Percentiles rank a stretch among this genome's conserved stretches.
phyloP scores from a whole-genome alignment of 2,888 invertebrate genomes.

The Eupithecia inturbata region DNA sequence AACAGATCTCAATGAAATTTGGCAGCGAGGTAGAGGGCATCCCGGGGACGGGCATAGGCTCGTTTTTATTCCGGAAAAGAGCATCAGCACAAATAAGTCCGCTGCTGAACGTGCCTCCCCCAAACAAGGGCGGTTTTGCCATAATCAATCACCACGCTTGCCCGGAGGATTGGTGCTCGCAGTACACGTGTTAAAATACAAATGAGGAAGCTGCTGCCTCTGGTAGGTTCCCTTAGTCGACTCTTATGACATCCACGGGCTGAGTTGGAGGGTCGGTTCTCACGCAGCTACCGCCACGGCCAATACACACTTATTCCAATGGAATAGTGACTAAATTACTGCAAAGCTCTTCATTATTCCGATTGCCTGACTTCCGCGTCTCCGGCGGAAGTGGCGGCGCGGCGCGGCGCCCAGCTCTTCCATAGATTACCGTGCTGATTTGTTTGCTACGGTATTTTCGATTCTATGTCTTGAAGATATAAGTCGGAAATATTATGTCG shows the following conservation, averaged over 20 bases:
- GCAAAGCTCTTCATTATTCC: conserved; percentile 48
- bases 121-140: too few species aligned
- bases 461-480: neutral
- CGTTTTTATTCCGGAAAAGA: too few species aligned
- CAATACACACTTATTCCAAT: conserved; percentile 8
- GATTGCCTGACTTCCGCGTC: conserved; percentile 52
- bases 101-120: too few species aligned
- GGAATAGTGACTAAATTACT: conserved; percentile 19
- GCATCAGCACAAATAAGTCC: too few species aligned
- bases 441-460: neutral
- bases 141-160: too few species aligned
- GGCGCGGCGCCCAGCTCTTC: conserved; percentile 30
- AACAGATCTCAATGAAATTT: too few species aligned
- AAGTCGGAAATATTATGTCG: neutral
- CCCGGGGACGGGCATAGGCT: too few species aligned
- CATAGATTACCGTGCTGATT: conserved; percentile 33
- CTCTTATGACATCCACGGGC: neutral
- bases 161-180: too few species aligned
- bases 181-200: too few species aligned
- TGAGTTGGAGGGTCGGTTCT: neutral
- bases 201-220: neutral
- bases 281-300: neutral
- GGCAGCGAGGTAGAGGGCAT: too few species aligned
- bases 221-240: neutral
- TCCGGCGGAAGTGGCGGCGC: conserved; percentile 51